A percentile compares a stretch with the other conserved stretches of the same genome.
These are phyloP conservation scores for Cerceris rybyensis DNA, from an alignment of 2,888 invertebrate species.

Conservation along the genomic window DNA sequence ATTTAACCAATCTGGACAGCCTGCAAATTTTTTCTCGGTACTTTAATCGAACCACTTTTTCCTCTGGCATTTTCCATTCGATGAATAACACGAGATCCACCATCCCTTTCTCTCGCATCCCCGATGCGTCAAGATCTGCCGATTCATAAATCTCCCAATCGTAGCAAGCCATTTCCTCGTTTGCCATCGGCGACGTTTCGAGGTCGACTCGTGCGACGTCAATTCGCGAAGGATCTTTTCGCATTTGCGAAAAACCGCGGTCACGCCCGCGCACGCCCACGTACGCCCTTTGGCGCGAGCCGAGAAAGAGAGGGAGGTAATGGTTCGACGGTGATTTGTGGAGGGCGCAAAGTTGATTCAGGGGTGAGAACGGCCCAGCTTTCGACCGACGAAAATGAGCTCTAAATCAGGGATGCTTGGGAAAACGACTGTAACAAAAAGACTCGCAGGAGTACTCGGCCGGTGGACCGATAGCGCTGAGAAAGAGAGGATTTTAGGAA, in stretches of 20 bases:
- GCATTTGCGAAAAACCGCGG: not conserved
- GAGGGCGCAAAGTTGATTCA: slow-evolving; percentile 70
- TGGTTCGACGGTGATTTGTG: slow-evolving; percentile 68
- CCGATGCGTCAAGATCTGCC: too few species aligned
- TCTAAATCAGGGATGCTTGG: slow-evolving; percentile 68
- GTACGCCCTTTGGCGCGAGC: slow-evolving; percentile 5
- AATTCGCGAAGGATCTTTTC: not conserved
- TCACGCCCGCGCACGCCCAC: too few species aligned
- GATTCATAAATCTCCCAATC: too few species aligned
- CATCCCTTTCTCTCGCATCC: too few species aligned
- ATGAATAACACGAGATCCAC: not conserved
- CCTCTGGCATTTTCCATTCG: not conserved
- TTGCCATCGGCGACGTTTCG: too few species aligned
- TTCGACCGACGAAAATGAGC: slow-evolving; percentile 73
- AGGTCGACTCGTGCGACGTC: too few species aligned
- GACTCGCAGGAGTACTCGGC: slow-evolving; percentile 38
- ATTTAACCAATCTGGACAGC: slow-evolving; percentile 20
- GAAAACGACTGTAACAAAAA: slow-evolving; percentile 65
- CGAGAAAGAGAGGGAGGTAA: slow-evolving; percentile 49
- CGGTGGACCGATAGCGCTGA: slow-evolving; percentile 30
- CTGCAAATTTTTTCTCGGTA: slow-evolving; percentile 12
- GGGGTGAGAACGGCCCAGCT: slow-evolving; percentile 71
- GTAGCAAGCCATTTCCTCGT: too few species aligned
- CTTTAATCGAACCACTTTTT: not conserved
- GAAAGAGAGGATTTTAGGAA: not conserved